These are phyloP conservation scores for Sapayoa aenigma DNA, from an alignment of 2,113 vertebrate genomes.

Conservation along the genomic window DNA sequence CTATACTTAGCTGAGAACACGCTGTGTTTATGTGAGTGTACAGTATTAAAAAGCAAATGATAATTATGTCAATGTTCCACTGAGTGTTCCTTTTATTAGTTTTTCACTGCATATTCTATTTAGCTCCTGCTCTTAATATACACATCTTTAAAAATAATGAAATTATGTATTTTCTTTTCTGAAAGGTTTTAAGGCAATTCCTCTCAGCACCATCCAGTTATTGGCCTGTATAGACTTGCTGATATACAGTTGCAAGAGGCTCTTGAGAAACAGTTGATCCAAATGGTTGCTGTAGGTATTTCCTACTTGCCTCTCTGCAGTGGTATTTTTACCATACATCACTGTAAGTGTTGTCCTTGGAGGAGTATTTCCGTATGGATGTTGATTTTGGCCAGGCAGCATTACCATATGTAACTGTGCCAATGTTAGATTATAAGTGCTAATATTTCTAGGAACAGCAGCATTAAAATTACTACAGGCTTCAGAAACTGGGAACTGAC, in stretches of 20 bases:
- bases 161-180: neutral
- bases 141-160: neutral
- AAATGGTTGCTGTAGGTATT: neutral
- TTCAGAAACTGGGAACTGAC: neutral
- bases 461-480: neutral
- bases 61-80: neutral
- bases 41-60: neutral
- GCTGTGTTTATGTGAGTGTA: neutral
- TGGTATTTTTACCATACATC: neutral
- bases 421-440: neutral
- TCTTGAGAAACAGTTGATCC: neutral
- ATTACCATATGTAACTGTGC: neutral
- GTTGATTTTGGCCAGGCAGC: neutral
- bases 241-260: neutral
- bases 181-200: neutral
- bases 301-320: neutral
- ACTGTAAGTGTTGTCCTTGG: neutral
- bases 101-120: neutral
- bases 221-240: neutral
- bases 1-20: neutral
- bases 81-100: neutral
- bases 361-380: neutral
- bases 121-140: neutral
- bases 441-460: neutral
- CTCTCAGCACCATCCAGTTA: neutral